Evolutionary conservation across 1,140 invertebrate genomes (phyloP), one percentile per base, ranked within the genome.

Genomic region (Paraescarpia echinospica): DNA sequence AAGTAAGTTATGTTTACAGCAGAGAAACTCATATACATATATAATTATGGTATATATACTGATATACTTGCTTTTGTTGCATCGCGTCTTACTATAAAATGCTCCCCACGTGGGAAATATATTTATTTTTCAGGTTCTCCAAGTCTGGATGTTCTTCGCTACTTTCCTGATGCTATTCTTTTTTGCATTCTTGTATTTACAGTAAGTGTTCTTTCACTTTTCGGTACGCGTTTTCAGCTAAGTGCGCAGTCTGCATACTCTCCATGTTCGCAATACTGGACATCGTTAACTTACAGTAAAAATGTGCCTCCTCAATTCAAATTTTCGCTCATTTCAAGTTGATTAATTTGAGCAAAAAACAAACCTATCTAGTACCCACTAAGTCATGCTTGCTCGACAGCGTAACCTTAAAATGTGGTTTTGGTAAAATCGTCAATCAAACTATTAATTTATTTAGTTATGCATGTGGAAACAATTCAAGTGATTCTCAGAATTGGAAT

Each of bases 81-180:
- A 90, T 31, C 27, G 35, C n/a, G 27, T 18, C 6, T 0, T 22
- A 22, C 18, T 33, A 90, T 90, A 33, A 34, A 34, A 90, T 90
- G 89, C 14, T 90, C n/a, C 18, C 89, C 14, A n/a, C 18, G 4
- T 33, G 8, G n/a, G 18, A 90, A 35, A 18, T 51, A 27, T 51
- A 22, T 33, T 91, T 91, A 14, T 35, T 0, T 48, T 59, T 27
- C 41, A 98, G 96, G 97, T 97, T 27, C 99, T 99, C 94, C 98
- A 99, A 96, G 98, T 98, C 12, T 99, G 99, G 99, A 97, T 99
- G 35, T 99, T 99, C 93, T 94, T 99, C 89, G 99, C 99, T 48
- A 99, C 99, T 31, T 96, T 99, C 34, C 97, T 99, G 97, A 96
- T 99, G 48, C 97, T 99, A 18, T 99, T 99, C 95, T 97, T 99